Evolutionary conservation across 2,888 invertebrate species (phyloP), one percentile per base, ranked within the genome.

Genomic region (Chaitophorus viminalis): DNA sequence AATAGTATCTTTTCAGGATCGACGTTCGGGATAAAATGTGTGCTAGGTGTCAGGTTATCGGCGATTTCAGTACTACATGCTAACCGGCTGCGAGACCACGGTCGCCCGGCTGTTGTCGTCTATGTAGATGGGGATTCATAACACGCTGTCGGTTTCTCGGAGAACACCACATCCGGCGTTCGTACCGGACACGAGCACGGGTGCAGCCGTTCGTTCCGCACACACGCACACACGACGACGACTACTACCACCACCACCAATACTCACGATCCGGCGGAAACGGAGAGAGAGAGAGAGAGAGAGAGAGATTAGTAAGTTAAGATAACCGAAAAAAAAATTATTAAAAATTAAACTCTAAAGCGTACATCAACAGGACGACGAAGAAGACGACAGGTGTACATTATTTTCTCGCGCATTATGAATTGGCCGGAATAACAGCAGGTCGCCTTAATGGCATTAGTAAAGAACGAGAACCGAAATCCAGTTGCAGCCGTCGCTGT

Each of bases 401-500:
- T 83, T 79, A 39, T 83, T 75, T 83, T 60, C 36, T 60, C 74
- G 54, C 74, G 60, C 60, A 60, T 60, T 36, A 83, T 74, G 33
- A 82, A 82, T 82, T 82, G 18, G 33, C 60, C 2, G 78, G 46
- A 46, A 2, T 25, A 18, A 39, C 60, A 39, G 83, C 65, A 60
- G 39, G 83, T 83, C 83, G 75, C 65, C 39, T 60, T 74, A 36
- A 36, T 29, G n/a, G 60, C 46, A 46, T 14, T 46, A 46, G 65
- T n/a, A 17, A 29, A 65, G 70, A 72, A 72, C 70, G 70, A 72
- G 76, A 65, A 65, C 68, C 65, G 84, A 76, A 85, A 84, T 84
- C 83, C 65, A 76, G 83, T 84, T 65, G 83, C 70, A 14, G 72
- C 72, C 9, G 72, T 31, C 33, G 70, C 33, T n/a, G 46, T 9